These are phyloP conservation scores for Leptopilina boulardi DNA, from an alignment of 1,140 invertebrate species.

Conservation along the genomic window DNA sequence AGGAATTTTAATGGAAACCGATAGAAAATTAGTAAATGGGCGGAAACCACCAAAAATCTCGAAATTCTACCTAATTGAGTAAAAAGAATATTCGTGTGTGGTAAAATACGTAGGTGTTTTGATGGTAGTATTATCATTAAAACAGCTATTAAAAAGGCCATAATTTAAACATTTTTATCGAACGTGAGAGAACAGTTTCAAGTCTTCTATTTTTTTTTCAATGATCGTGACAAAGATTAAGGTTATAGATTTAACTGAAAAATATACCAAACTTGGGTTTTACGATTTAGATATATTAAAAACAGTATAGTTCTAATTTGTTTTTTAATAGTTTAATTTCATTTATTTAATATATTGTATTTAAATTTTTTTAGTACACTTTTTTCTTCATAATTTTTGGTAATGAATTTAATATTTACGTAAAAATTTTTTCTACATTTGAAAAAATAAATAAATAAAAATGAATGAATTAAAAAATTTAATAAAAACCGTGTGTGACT, in stretches of 20 bases:
- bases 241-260: background rate
- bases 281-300: too few relatives aligned
- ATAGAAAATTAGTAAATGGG: conserved; percentile 34
- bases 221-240: background rate
- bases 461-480: too few relatives aligned
- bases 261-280: background rate
- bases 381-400: too few relatives aligned
- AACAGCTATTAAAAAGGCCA: conserved; percentile 11
- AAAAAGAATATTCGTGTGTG: conserved; percentile 20
- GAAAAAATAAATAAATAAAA: too few relatives aligned
- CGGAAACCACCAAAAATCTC: background rate
- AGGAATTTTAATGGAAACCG: conserved; percentile 61
- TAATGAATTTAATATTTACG: too few relatives aligned
- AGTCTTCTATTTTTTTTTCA: background rate
- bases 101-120: conserved; percentile 5
- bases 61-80: conserved; percentile 9
- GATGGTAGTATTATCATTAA: conserved; percentile 13
- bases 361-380: too few relatives aligned
- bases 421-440: too few relatives aligned
- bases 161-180: conserved; percentile 30
- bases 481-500: too few relatives aligned
- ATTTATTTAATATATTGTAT: too few relatives aligned
- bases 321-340: too few relatives aligned
- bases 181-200: conserved; percentile 15
- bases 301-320: too few relatives aligned